phyloP scores from a whole-genome alignment of 2,113 vertebrate species.

The Picathartes gymnocephalus region DNA sequence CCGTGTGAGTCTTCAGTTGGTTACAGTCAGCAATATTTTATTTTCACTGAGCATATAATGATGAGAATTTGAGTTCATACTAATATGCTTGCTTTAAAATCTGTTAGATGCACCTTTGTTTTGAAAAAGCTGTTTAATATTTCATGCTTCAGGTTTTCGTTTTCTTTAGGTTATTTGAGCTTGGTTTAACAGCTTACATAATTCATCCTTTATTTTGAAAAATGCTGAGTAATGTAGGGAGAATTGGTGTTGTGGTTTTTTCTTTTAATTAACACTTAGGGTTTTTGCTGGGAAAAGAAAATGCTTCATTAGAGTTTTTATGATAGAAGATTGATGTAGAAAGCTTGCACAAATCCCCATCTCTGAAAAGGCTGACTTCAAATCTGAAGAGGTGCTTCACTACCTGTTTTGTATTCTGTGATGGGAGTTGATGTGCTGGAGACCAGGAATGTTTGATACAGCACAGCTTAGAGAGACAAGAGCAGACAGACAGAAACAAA shows the following conservation, averaged over 20 bases:
- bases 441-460: background rate
- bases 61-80: background rate
- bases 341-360: background rate
- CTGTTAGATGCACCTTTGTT: background rate
- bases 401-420: background rate
- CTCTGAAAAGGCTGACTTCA: background rate
- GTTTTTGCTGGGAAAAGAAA: background rate
- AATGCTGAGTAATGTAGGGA: background rate
- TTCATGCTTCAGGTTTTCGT: background rate
- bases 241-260: background rate
- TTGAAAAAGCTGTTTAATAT: background rate
- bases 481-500: background rate
- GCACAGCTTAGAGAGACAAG: background rate
- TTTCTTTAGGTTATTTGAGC: background rate
- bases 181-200: background rate
- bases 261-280: background rate
- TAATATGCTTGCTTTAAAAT: background rate
- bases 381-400: background rate
- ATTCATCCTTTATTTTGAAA: background rate
- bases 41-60: background rate
- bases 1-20: constrained; percentile 70
- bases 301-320: background rate
- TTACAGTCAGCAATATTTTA: background rate
- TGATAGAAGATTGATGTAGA: background rate
- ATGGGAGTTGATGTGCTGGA: background rate